These are phyloP conservation scores for Cataglyphis altisquamis DNA, from an alignment of 2,888 invertebrate genomes.

Conservation along the genomic window DNA sequence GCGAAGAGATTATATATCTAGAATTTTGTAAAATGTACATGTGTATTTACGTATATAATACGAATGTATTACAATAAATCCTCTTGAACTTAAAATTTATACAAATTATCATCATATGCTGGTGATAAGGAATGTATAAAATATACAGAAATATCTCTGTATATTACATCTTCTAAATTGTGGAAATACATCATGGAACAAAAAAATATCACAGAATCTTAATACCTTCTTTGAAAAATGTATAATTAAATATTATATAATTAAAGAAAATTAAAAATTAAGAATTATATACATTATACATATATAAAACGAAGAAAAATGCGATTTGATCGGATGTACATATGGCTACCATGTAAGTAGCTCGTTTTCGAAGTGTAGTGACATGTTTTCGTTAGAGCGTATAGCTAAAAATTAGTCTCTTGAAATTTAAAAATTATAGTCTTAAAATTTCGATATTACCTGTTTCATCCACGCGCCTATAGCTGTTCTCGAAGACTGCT, in stretches of 20 bases:
- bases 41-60: neutral
- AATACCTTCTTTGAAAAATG: neutral
- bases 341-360: neutral
- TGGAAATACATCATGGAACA: neutral
- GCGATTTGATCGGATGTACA: neutral
- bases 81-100: neutral
- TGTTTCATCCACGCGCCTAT: slow-evolving; percentile 47
- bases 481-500: neutral
- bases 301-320: neutral
- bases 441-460: slow-evolving; percentile 62
- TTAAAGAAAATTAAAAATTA: too few relatives aligned
- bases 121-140: neutral
- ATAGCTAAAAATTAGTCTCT: slow-evolving; percentile 14
- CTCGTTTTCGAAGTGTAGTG: slow-evolving; percentile 19
- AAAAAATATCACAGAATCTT: neutral
- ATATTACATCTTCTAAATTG: neutral
- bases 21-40: neutral
- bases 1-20: neutral
- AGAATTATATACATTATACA: neutral
- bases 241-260: too few relatives aligned
- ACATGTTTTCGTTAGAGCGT: slow-evolving; percentile 4
- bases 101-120: neutral
- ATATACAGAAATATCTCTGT: neutral
- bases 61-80: slow-evolving; percentile 2
- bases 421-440: neutral